Evolutionary conservation across 2,888 invertebrate species (phyloP).

Genomic region (Oligia strigilis): DNA sequence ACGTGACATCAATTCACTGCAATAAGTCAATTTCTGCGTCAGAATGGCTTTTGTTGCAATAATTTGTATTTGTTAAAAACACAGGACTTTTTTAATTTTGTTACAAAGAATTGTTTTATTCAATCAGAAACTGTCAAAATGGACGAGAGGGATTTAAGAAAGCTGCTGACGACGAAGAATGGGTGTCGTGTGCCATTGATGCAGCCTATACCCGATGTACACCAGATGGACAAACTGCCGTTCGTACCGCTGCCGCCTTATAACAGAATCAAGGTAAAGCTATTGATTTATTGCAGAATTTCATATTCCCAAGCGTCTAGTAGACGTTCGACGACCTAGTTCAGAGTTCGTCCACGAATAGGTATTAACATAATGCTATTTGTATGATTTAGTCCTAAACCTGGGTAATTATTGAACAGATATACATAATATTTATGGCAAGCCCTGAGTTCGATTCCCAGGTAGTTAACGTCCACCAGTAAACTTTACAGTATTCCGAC

Average conservation of each 20-base stretch:
- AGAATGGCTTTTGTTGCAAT: slow-evolving; percentile 36
- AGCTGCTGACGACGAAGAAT: slow-evolving; percentile 85
- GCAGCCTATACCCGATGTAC: slow-evolving; percentile 83
- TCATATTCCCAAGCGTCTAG: not conserved
- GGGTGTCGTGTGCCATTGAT: slow-evolving; percentile 84
- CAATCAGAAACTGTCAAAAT: slow-evolving; percentile 68
- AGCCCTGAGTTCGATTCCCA: not conserved
- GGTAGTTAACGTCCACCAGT: not conserved
- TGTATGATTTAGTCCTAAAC: not conserved
- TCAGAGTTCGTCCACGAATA: not conserved
- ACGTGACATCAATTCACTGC: slow-evolving; percentile 51
- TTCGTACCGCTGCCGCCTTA: slow-evolving; percentile 85
- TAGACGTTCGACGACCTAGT: not conserved
- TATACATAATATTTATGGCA: not conserved
- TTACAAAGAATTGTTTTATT: slow-evolving; percentile 51
- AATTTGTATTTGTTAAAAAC: slow-evolving; percentile 29
- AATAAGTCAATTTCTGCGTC: slow-evolving; percentile 8
- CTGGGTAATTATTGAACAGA: not conserved
- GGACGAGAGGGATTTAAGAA: slow-evolving; percentile 86
- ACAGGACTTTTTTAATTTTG: slow-evolving; percentile 13
- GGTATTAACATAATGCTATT: not conserved
- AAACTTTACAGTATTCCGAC: no score
- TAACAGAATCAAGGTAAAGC: slow-evolving; percentile 84
- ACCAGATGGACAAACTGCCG: slow-evolving; percentile 82
- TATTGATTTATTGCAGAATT: slow-evolving; percentile 24